phyloP scores from a whole-genome alignment of 2,888 invertebrate genomes.

The Nephrotoma flavescens region DNA sequence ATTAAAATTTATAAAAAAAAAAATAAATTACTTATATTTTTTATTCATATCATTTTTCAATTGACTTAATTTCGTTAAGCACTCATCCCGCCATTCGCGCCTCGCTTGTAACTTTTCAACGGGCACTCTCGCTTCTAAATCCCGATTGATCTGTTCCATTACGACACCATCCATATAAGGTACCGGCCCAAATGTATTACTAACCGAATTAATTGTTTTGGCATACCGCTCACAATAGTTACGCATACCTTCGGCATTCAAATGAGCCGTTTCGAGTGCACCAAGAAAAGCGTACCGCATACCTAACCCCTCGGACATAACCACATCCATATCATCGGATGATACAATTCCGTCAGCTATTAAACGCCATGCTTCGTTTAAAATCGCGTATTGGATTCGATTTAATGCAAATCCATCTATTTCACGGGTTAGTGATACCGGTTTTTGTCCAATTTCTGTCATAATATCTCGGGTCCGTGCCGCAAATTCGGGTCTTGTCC shows the following conservation, averaged over 20 bases:
- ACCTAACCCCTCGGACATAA: constrained; percentile 88
- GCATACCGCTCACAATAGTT: constrained; percentile 47
- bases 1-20: background rate
- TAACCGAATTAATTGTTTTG: constrained; percentile 43
- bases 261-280: constrained; percentile 81
- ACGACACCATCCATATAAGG: constrained; percentile 58
- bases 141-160: constrained; percentile 50
- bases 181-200: constrained; percentile 57
- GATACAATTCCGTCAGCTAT: constrained; percentile 71
- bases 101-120: constrained; percentile 56
- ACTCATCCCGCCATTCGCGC: constrained; percentile 69
- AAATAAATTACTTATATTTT: background rate
- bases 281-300: constrained; percentile 94
- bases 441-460: constrained; percentile 82
- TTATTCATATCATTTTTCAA: constrained; percentile 53
- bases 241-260: constrained; percentile 79
- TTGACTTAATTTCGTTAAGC: constrained; percentile 62
- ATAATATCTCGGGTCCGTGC: constrained; percentile 58
- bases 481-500: constrained; percentile 70
- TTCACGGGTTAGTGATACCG: constrained; percentile 73
- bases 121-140: constrained; percentile 59
- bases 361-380: constrained; percentile 84
- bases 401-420: constrained; percentile 87
- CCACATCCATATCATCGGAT: constrained; percentile 80
- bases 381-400: constrained; percentile 85